Base-by-base conservation (phyloP, 2,113 vertebrate species). In the Chaetops frenatus region DNA sequence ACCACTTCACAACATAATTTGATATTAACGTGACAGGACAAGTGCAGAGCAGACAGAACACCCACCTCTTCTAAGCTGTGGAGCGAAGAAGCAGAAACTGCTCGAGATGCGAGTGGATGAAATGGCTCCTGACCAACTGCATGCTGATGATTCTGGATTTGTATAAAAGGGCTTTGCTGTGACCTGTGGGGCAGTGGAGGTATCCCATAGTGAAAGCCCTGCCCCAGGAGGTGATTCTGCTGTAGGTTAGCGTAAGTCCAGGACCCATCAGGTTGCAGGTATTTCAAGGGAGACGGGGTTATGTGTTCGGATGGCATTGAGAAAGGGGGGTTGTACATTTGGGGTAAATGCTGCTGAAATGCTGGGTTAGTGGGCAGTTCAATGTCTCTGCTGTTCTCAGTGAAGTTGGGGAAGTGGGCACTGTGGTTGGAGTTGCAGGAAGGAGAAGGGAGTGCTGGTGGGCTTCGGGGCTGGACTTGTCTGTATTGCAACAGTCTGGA, bases 41-140 rank as follows among this genome's bases (percentile, higher is more conserved):
- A n/a, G 29, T 15, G 60, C 42, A 79, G 35, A 4, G 23, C 48
- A 88, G 69, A 88, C 65, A 72, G 67, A 72, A 64, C 3, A 24
- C 93, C 95, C 97, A 99, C 99, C 99, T 99, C 99, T 98, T 99
- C 99, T 99, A 99, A 97, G 96, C 97, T 99, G 97, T 99, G 99
- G 96, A 99, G 98, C 96, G 99, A 98, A 97, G 98, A 98, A 98
- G 98, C 98, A 97, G 99, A 98, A 85, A 99, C 98, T 96, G 99
- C 97, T 97, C 98, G 98, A 82, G 99, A 98, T 81, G 99, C 98
- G 89, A 99, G 95, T 40, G 99, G 98, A 86, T 99, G 99, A 98
- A 99, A 99, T 96, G 98, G 97, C 97, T 99, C 99, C 97, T 98
- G 98, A 97, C 99, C 98, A 24, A 98, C 92, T 66, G 98, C 97